Base-by-base conservation (phyloP, 2,797 vertebrate genomes). In the Lutra lutra region DNA sequence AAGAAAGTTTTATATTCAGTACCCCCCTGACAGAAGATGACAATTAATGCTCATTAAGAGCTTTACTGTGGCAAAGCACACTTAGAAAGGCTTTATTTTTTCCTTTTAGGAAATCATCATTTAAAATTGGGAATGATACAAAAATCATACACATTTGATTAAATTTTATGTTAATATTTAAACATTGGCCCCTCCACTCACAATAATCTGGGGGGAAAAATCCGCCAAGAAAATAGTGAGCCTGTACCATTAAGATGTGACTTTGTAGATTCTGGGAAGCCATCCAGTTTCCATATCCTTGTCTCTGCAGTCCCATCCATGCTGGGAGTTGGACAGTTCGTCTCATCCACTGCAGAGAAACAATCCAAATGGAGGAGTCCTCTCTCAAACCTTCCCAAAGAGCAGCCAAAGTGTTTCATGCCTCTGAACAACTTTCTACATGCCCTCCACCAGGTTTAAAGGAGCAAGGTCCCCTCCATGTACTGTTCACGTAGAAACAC, bases 1-100 rank as follows among this genome's bases (percentile, higher is more conserved):
- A 79, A 94, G 13, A 79, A 83, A 80, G 38, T 62, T 94, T 94
- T 82, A 91, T 84, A 89, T 75, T 51, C 75, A 51, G 40, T 72
- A 10, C 51, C 40, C 29, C 40, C 56, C 54, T 85, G 14, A 93
- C 40, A 51, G 51, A 89, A 73, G 80, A 94, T 12, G 29, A 77
- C 51, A 84, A 43, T 12, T 10, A 51, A 43, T 4, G 4, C 64
- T 48, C 3, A 0, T 66, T 66, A 87, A 56, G 56, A 70, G 70
- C 23, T 82, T 92, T 66, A 27, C 7, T 56, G 27, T 48, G 83
- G 20, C 73, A 94, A 68, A 93, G n/a, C 68, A 73, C 51, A 84
- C 32, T 73, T 62, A 78, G n/a, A 32, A 3, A 17, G 7, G 4
- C 20, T 48, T 14, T 72, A 27, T 10, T 70, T 75, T 68, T 89